Evolutionary conservation across 2,888 invertebrate genomes (phyloP).

Genomic region (Podabrus alpinus): DNA sequence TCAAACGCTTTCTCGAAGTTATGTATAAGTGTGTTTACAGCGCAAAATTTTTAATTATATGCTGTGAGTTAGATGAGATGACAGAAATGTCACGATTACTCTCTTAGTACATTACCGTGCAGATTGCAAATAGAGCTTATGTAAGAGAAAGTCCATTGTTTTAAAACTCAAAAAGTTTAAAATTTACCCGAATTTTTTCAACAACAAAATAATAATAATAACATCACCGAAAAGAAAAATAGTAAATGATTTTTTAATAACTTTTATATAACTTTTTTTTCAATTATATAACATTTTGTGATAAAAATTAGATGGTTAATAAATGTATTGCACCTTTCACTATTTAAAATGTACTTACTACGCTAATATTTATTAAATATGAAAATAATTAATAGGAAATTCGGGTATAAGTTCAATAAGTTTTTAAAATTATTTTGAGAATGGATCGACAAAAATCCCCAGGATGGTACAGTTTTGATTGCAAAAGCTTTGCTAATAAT

Average conservation of each 20-base stretch:
- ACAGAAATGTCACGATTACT: neutral
- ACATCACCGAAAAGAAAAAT: neutral
- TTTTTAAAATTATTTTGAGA: neutral
- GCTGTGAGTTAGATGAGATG: neutral
- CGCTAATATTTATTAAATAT: too few species aligned
- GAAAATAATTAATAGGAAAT: neutral
- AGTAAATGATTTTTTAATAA: neutral
- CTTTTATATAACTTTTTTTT: neutral
- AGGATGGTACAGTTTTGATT: neutral
- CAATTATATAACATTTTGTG: neutral
- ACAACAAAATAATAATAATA: neutral
- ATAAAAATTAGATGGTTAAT: neutral
- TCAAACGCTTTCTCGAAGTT: too few species aligned
- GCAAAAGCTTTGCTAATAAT: neutral
- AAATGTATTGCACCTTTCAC: neutral
- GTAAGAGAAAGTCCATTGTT: neutral
- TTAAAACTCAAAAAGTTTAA: neutral
- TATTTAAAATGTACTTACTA: neutral
- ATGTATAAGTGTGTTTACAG: too few species aligned
- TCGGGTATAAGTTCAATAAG: neutral
- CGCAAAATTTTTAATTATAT: too few species aligned
- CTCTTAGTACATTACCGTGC: too few species aligned
- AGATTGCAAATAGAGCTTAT: neutral
- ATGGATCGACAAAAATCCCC: neutral
- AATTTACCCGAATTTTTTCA: neutral